phyloP scores from a whole-genome alignment of 2,888 invertebrate genomes.

The Ditula angustiorana region DNA sequence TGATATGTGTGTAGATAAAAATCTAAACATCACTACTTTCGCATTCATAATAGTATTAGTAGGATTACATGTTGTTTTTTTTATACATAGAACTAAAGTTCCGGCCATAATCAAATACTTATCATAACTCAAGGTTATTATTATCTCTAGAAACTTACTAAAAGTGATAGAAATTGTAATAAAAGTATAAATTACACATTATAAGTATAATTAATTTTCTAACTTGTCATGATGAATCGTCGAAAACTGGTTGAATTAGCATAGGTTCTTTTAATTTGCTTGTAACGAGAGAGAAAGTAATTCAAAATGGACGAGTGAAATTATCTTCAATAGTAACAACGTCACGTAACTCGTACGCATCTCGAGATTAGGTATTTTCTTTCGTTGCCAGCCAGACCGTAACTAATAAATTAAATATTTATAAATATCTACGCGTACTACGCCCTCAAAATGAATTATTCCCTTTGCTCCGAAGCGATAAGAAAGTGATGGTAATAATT shows the following conservation, averaged over 20 bases:
- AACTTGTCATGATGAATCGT: conserved; percentile 17
- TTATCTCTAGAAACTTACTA: conserved; percentile 4
- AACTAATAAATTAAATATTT: conserved; percentile 20
- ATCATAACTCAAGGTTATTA: neutral
- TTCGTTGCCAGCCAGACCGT: conserved; percentile 19
- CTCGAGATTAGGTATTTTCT: conserved; percentile 11
- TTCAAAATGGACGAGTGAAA: conserved; percentile 32
- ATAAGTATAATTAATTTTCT: conserved; percentile 20
- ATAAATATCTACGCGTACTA: conserved; percentile 5
- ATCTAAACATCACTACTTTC: too few species aligned
- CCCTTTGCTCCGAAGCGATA: neutral
- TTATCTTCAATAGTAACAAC: conserved; percentile 14
- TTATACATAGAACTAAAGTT: neutral
- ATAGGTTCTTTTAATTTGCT: conserved; percentile 29
- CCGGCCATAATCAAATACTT: neutral
- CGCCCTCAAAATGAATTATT: neutral
- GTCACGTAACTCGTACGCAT: conserved; percentile 24
- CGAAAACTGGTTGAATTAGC: conserved; percentile 26
- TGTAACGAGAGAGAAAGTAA: conserved; percentile 36
- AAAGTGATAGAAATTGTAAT: conserved; percentile 13
- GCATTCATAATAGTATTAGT: too few species aligned
- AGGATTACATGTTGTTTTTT: neutral
- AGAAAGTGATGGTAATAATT: neutral
- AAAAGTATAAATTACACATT: conserved; percentile 9
- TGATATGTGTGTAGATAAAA: too few species aligned